Conservation (phyloP, 1,140 invertebrate genomes). For the Popillia japonica region DNA sequence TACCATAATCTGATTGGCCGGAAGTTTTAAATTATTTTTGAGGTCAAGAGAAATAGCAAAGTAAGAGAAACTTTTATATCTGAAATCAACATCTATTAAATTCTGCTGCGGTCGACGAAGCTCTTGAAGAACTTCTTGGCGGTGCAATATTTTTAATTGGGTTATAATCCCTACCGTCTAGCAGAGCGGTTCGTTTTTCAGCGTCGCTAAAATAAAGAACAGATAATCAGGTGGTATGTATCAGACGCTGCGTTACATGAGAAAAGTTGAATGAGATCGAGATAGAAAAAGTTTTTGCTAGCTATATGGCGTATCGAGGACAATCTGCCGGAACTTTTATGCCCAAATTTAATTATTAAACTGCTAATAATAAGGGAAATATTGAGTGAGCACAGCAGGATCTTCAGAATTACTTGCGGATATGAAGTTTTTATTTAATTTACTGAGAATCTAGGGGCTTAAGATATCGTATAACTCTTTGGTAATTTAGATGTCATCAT, state of each 20-base stretch:
- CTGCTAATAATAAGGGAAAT: neutral
- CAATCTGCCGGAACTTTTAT: neutral
- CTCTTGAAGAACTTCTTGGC: conserved; percentile 2
- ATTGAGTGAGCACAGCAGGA: neutral
- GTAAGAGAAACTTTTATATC: conserved; percentile 6
- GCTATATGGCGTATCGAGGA: neutral
- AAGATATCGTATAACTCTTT: no score
- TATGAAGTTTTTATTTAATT: neutral
- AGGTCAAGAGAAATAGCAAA: neutral
- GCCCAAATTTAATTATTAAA: neutral
- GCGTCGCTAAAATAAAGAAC: neutral
- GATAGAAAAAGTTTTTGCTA: neutral
- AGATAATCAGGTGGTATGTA: conserved; percentile 5
- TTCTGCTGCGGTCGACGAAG: neutral
- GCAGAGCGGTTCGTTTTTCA: neutral
- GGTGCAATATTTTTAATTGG: conserved; percentile 14
- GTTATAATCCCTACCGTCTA: neutral
- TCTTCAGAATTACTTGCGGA: neutral
- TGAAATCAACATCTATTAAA: conserved; percentile 16
- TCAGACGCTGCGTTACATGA: neutral
- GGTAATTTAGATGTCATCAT: no score
- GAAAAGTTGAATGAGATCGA: conserved; percentile 9
- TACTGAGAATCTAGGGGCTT: no score
- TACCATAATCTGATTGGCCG: neutral
- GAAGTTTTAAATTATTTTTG: conserved; percentile 12